Conservation (phyloP, 2,797 vertebrate species). For the Eulemur mongoz region DNA sequence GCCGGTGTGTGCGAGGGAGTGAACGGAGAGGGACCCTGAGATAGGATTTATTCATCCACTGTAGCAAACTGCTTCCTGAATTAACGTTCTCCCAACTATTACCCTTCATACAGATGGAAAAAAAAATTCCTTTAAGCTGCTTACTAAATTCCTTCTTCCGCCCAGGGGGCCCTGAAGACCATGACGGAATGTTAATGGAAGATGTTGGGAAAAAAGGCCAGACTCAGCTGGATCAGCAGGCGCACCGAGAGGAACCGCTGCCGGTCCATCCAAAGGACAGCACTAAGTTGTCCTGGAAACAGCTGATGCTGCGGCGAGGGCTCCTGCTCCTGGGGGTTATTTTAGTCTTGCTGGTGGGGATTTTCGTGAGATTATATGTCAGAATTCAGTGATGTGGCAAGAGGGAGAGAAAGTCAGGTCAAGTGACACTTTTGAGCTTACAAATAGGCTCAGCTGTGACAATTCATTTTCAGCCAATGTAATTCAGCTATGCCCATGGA, state of each 20-base stretch:
- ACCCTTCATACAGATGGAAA: not conserved
- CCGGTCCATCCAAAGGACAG: accelerated
- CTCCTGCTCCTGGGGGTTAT: slow-evolving; percentile 18
- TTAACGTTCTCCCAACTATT: not conserved
- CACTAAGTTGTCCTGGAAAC: not conserved
- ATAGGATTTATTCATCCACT: not conserved
- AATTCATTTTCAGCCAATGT: not conserved
- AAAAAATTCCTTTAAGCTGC: not conserved
- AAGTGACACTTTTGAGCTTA: not conserved
- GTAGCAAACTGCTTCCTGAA: not conserved
- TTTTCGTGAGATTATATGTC: slow-evolving; percentile 56
- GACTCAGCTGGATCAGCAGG: not conserved
- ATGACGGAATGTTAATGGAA: not conserved
- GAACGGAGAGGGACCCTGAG: not conserved
- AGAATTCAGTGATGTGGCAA: not conserved
- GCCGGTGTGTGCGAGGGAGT: not conserved
- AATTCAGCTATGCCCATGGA: not conserved
- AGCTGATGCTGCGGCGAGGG: slow-evolving; percentile 45
- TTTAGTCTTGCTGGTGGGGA: slow-evolving; percentile 46
- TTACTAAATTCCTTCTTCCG: not conserved
- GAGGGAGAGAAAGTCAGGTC: not conserved
- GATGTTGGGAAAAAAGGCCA: not conserved
- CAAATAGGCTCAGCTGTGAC: not conserved
- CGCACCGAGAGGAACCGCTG: not conserved
- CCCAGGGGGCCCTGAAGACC: slow-evolving; percentile 46